phyloP scores from a whole-genome alignment of 2,888 invertebrate genomes.

The Drosophila tanythrix region DNA sequence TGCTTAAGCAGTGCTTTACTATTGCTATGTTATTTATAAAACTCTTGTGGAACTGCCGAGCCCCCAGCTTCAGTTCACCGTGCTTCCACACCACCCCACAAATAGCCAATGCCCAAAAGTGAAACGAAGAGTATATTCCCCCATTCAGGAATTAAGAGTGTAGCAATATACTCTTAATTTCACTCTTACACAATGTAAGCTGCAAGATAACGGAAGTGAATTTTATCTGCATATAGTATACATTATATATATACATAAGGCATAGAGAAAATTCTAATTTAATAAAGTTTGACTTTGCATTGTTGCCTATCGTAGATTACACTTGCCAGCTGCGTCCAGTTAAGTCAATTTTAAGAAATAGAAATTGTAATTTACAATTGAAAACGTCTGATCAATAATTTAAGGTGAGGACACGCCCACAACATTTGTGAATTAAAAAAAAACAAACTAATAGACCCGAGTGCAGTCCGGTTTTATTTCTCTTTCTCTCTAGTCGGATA shows the following conservation, averaged over 20 bases:
- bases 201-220: not conserved
- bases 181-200: not conserved
- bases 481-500: not conserved
- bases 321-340: not conserved
- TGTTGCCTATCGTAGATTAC: not conserved
- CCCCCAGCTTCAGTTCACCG: constrained; percentile 35
- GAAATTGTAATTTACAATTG: not conserved
- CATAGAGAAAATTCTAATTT: not conserved
- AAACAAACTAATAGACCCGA: constrained; percentile 44
- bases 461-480: not conserved
- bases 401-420: constrained; percentile 63
- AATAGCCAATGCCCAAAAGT: constrained; percentile 5
- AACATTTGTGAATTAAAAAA: constrained; percentile 65
- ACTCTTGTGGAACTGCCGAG: constrained; percentile 50
- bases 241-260: not conserved
- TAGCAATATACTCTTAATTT: not conserved
- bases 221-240: not conserved
- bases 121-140: not conserved
- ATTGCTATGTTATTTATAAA: constrained; percentile 65
- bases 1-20: constrained; percentile 59
- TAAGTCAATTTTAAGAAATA: constrained; percentile 1
- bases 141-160: not conserved
- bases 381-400: constrained; percentile 55
- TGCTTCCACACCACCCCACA: constrained; percentile 18
- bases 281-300: not conserved